A percentile compares a stretch with the other conserved stretches of the same genome.
phyloP scores from a whole-genome alignment of 2,888 invertebrate species.

The Spialia ferax region DNA sequence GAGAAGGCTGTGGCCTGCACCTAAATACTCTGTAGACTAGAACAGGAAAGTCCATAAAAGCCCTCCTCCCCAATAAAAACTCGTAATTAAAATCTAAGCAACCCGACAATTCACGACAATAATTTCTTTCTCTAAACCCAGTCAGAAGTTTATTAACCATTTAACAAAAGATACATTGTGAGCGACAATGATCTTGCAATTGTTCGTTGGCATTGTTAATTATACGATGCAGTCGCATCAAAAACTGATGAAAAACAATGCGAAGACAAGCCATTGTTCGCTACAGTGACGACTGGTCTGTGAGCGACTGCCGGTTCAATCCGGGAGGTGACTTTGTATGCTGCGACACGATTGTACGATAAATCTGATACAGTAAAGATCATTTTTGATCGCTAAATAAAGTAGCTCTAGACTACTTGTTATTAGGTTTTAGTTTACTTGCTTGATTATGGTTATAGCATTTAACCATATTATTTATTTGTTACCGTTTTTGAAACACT shows the following conservation, averaged over 20 bases:
- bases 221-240: conserved; percentile 37
- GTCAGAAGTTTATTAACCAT: conserved; percentile 29
- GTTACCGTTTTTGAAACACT: no score
- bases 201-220: conserved; percentile 36
- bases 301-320: conserved; percentile 13
- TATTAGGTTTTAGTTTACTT: no score
- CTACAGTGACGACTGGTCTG: conserved; percentile 34
- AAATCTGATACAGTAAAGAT: no score
- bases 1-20: no score
- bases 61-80: background rate
- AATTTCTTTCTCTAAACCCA: background rate
- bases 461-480: no score
- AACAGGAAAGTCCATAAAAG: background rate
- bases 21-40: no score
- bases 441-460: no score
- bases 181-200: conserved; percentile 38
- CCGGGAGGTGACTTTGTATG: background rate
- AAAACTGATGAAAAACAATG: conserved; percentile 40
- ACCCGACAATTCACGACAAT: background rate
- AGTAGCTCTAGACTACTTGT: no score
- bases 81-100: conserved; percentile 9
- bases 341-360: background rate
- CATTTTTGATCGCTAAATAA: no score
- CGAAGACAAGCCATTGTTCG: conserved; percentile 35
- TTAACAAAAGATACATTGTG: conserved; percentile 35